Conservation (phyloP, 92 coral and sea anemone species). For the Zoanthus solanderi region DNA sequence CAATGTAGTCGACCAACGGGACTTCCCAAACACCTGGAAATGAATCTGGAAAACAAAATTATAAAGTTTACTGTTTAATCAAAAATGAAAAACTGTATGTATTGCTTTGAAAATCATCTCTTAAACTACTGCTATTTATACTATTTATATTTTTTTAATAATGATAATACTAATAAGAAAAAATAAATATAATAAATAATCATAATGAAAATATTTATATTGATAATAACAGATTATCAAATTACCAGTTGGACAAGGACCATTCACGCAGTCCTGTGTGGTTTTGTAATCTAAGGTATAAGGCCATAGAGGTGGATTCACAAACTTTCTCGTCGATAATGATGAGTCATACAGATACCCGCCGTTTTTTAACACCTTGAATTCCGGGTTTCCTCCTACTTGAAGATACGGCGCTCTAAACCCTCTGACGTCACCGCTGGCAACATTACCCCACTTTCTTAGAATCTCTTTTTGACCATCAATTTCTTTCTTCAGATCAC, state of each 20-base stretch:
- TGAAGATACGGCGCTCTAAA: slow-evolving; percentile 75
- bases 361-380: slow-evolving; percentile 57
- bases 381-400: slow-evolving; percentile 77
- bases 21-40: slow-evolving; percentile 83
- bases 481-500: slow-evolving; percentile 59
- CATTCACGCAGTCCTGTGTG: slow-evolving; percentile 68
- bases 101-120: too few relatives aligned
- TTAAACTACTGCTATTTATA: too few relatives aligned
- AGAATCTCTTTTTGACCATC: slow-evolving; percentile 74
- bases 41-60: slow-evolving; percentile 55
- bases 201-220: too few relatives aligned
- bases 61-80: not conserved
- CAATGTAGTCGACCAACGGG: slow-evolving; percentile 72
- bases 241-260: slow-evolving; percentile 73
- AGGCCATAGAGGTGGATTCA: slow-evolving; percentile 74
- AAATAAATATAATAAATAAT: too few relatives aligned
- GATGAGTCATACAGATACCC: slow-evolving; percentile 74
- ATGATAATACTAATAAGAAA: too few relatives aligned
- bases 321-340: slow-evolving; percentile 62
- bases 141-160: too few relatives aligned
- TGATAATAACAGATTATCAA: too few relatives aligned
- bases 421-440: slow-evolving; percentile 62
- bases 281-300: slow-evolving; percentile 69
- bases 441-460: slow-evolving; percentile 66
- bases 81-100: not conserved